Conservation (phyloP, 1,140 invertebrate genomes). For the Formica exsecta region DNA sequence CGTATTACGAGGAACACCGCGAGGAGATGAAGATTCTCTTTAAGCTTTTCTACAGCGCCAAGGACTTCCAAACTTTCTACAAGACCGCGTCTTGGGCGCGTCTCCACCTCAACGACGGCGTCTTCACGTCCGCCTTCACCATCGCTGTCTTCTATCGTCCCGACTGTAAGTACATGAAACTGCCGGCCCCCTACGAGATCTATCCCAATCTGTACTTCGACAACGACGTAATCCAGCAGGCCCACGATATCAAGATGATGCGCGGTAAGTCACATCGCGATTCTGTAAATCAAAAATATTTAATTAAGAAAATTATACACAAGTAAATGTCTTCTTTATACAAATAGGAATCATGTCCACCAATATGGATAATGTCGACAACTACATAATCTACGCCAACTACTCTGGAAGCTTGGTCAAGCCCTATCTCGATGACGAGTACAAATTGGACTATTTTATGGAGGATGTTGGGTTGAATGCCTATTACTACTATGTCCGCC, state of each 20-base stretch:
- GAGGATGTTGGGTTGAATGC: constrained; percentile 91
- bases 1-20: constrained; percentile 88
- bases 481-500: constrained; percentile 90
- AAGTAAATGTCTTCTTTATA: not conserved
- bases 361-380: constrained; percentile 74
- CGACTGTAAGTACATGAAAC: constrained; percentile 88
- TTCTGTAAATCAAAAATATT: not conserved
- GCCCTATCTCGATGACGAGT: constrained; percentile 86
- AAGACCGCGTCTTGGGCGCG: constrained; percentile 87
- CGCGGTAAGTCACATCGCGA: constrained; percentile 67
- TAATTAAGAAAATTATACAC: not conserved
- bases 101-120: constrained; percentile 88
- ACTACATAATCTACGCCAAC: constrained; percentile 82
- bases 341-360: constrained; percentile 22
- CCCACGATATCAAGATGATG: constrained; percentile 88
- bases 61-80: constrained; percentile 86
- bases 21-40: constrained; percentile 89
- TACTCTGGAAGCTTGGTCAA: constrained; percentile 78
- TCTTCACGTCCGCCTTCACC: constrained; percentile 89
- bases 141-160: constrained; percentile 88
- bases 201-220: constrained; percentile 89
- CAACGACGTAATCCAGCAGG: constrained; percentile 87
- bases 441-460: constrained; percentile 90
- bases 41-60: constrained; percentile 90
- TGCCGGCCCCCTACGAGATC: constrained; percentile 90